Percentiles rank a stretch among this genome's conserved stretches.
Conservation (phyloP, 2,113 vertebrate genomes). For the Alligator mississippiensis region DNA sequence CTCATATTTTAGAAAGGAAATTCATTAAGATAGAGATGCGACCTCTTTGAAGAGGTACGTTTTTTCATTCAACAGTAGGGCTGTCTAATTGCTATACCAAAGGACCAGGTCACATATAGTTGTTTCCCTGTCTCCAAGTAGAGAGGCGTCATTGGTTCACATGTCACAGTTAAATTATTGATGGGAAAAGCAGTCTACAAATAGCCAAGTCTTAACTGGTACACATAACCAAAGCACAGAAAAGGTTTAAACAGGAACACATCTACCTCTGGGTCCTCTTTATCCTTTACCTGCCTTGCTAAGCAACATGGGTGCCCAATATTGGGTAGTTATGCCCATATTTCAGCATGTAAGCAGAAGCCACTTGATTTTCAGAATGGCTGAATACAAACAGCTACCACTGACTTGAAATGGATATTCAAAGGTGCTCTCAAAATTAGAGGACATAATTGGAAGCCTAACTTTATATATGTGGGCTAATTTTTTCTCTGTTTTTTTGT, state of each 20-base stretch:
- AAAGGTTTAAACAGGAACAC: neutral
- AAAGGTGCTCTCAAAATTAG: neutral
- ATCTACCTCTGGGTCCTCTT: neutral
- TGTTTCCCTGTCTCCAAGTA: neutral
- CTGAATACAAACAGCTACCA: neutral
- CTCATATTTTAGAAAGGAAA: neutral
- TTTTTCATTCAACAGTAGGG: neutral
- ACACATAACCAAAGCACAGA: neutral
- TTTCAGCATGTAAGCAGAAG: neutral
- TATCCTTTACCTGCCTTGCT: neutral
- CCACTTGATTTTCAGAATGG: neutral
- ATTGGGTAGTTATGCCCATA: neutral
- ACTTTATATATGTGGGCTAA: accelerated
- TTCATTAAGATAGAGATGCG: constrained; percentile 28
- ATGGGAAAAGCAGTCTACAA: neutral
- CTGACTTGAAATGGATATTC: neutral
- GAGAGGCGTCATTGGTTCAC: neutral
- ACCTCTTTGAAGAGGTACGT: neutral
- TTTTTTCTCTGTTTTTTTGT: neutral
- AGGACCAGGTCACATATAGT: neutral
- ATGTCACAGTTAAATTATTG: neutral
- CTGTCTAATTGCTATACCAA: constrained; percentile 4
- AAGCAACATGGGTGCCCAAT: neutral
- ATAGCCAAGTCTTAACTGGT: neutral
- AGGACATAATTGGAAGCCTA: neutral